Evolutionary conservation across 1,140 invertebrate species (phyloP).

Genomic region (Papilio xuthus): DNA sequence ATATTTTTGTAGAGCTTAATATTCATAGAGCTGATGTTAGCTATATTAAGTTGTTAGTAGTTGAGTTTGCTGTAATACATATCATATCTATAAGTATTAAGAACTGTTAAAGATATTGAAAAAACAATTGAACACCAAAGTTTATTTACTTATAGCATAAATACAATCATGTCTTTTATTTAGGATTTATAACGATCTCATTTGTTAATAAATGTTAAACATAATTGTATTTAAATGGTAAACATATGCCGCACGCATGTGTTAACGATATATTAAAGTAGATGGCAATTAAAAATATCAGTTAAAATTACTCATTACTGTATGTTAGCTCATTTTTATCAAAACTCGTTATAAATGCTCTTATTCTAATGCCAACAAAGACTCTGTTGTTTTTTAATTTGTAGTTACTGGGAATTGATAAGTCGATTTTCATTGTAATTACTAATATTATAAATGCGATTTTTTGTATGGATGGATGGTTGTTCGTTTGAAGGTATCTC

Average conservation of each 20-base stretch:
- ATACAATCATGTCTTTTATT: background rate
- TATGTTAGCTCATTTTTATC: constrained; percentile 11
- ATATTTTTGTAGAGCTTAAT: no score
- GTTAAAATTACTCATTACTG: constrained; percentile 39
- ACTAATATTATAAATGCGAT: no score
- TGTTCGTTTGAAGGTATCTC: no score
- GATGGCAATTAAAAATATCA: constrained; percentile 29
- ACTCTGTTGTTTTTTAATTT: constrained; percentile 35
- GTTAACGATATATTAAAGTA: constrained; percentile 15
- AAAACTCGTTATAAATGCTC: constrained; percentile 17
- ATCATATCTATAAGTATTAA: background rate
- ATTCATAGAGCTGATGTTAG: background rate
- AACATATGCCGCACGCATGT: constrained; percentile 24
- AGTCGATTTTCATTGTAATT: constrained; percentile 18
- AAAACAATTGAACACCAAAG: background rate
- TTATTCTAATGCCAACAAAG: constrained; percentile 32
- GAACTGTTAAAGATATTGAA: background rate
- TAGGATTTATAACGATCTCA: constrained; percentile 6
- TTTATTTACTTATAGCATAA: background rate
- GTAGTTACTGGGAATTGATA: constrained; percentile 33
- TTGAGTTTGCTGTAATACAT: background rate
- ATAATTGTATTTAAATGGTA: constrained; percentile 23
- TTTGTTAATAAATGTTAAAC: constrained; percentile 16
- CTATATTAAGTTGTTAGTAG: no score
- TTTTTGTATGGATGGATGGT: no score